Evolutionary conservation across 2,113 vertebrate genomes (phyloP), one percentile per base, ranked within the genome.

Genomic region (Ailurus styani): DNA sequence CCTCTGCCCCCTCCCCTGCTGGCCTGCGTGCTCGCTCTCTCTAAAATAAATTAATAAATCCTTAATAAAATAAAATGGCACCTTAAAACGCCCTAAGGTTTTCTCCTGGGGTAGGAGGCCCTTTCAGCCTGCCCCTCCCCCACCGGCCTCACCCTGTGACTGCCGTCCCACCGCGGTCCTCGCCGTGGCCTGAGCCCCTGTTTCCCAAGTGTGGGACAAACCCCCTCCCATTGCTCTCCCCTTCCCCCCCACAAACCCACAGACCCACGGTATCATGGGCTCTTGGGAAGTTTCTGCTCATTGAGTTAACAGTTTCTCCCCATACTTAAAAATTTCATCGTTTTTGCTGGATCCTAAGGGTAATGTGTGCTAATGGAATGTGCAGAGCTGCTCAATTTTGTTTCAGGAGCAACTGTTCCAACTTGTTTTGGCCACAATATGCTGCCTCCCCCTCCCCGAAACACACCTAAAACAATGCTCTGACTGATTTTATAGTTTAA

Each of bases 331-430:
- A 21, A 7, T 5, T 29, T 42, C 68, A 60, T 75, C 37, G 34
- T 79, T 81, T 75, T 81, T 75, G 50, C 66, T 82, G 60, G 57
- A 78, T 50, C n/a, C 40, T 92, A 70, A 82, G 85, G 31, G 50
- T 21, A 29, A 55, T 8, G 21, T 8, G 1, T 57, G 34, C 42
- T 12, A 52, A 57, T 8, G 54, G 52, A 60, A 83, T 50, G 2
- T 2, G 10, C 21, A 64, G 29, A 91, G 21, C 45, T 47, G 18
- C 55, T 57, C 21, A 55, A 29, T 50, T 75, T 13, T 50, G 5
- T 87, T 68, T 79, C 73, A 45, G 83, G 34, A 75, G 34, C 2
- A 9, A 52, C 7, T 14, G 47, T n/a, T 88, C 1, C 11, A 3
- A 7, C 64, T 75, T 55, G 34, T 64, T 84, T 68, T 17, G 57